These are phyloP conservation scores for Tethya wilhelma DNA, from an alignment of 37 sponge, comb jelly and placozoan genomes.

Conservation along the genomic window DNA sequence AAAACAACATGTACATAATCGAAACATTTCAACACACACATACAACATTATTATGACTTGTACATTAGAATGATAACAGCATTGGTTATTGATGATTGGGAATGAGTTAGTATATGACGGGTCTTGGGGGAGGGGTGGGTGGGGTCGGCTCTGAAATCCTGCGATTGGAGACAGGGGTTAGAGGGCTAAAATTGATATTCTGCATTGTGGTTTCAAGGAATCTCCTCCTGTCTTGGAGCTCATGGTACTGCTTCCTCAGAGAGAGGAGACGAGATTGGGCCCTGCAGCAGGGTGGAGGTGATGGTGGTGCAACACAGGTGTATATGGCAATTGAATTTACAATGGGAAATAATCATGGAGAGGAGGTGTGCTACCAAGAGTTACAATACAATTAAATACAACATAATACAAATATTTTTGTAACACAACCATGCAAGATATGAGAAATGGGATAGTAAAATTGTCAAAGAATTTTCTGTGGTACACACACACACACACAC, in stretches of 20 bases:
- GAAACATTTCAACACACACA: too few relatives aligned
- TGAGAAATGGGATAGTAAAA: too few relatives aligned
- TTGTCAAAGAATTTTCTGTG: too few relatives aligned
- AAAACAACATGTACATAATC: too few relatives aligned
- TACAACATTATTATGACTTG: too few relatives aligned
- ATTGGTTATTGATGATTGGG: neutral
- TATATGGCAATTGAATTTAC: neutral
- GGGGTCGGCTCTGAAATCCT: neutral
- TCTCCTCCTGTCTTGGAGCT: slow-evolving; percentile 15
- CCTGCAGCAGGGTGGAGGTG: neutral
- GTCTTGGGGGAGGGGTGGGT: neutral
- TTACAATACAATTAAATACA: too few relatives aligned
- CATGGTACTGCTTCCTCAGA: slow-evolving; percentile 43
- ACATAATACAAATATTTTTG: too few relatives aligned
- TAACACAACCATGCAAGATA: too few relatives aligned
- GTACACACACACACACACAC: too few relatives aligned
- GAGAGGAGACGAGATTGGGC: slow-evolving; percentile 13
- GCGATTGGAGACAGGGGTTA: neutral
- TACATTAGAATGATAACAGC: neutral
- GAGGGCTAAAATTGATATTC: too few relatives aligned
- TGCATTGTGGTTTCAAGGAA: slow-evolving; percentile 27
- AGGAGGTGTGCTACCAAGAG: neutral
- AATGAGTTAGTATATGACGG: too few relatives aligned
- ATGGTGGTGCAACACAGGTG: neutral
- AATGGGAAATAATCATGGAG: neutral